Base-by-base conservation (phyloP, 1,140 invertebrate genomes). In the Microplitis mediator region DNA sequence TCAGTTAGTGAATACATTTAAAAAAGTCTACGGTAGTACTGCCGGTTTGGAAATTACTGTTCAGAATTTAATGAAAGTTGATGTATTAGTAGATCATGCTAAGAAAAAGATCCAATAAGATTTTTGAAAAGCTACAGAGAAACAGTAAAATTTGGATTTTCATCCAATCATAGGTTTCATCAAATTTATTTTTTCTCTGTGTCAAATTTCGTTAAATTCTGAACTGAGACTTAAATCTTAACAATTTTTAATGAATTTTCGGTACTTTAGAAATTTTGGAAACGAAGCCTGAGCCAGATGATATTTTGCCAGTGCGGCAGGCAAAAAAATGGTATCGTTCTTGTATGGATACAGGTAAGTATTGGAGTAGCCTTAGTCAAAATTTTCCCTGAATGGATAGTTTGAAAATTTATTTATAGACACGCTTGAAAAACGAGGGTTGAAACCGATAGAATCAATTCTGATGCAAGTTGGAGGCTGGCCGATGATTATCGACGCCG, bases 401-500 rank as follows among this genome's bases (percentile, higher is more conserved):
- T 50, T 50, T 23, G 52, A 54, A 54, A 54, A 23, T 54, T 54
- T 50, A 9, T 50, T 34, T 67, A 62, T 51, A 9, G 45, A 80
- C 78, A 74, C 8, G 32, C 72, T 71, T 6, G 72, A 77, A 50
- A 61, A 16, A 34, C 52, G 36, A 69, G 75, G 75, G 0, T 16
- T 80, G 3, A 73, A 75, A 1, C 75, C 76, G 6, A 11, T 81
- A 5, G 5, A 77, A 31, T 68, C 71, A 6, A 74, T 76, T 13
- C 0, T 80, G 9, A 62, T 74, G 56, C 72, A 75, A 64, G 70
- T 74, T 32, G 80, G 80, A 23, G 80, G 80, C 13, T 81, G 80
- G 80, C 80, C 80, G 4, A 69, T 81, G 51, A 76, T 74, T 62
- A 78, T 80, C 74, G 74, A 76, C 13, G 39, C 66, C 0, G 75